Conservation (phyloP, 1,140 invertebrate genomes). For the Macrosteles quadrilineatus region DNA sequence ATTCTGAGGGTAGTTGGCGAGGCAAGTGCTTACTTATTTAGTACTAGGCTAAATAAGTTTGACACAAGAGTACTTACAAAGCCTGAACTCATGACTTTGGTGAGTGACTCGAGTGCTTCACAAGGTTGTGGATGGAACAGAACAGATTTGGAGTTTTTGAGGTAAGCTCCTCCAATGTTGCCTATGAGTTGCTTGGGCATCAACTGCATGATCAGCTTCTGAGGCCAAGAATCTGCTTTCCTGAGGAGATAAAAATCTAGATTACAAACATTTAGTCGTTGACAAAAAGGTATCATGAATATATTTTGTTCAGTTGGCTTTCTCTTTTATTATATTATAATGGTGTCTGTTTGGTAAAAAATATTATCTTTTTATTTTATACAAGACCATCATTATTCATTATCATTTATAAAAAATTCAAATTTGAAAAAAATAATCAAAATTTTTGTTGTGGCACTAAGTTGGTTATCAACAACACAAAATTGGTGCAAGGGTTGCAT, state of each 20-base stretch:
- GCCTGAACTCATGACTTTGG: conserved; percentile 87
- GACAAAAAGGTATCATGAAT: background rate
- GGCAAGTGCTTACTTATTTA: too few species aligned
- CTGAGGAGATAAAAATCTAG: conserved; percentile 49
- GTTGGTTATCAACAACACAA: background rate
- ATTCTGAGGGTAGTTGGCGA: too few species aligned
- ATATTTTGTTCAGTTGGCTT: too few species aligned
- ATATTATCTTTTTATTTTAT: too few species aligned
- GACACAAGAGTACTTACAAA: conserved; percentile 91
- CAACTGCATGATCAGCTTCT: conserved; percentile 88
- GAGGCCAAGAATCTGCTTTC: conserved; percentile 90
- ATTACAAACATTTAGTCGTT: too few species aligned
- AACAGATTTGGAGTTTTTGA: conserved; percentile 87
- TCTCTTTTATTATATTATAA: too few species aligned
- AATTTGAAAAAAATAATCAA: too few species aligned
- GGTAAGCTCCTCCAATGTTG: conserved; percentile 79
- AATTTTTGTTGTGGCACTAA: background rate
- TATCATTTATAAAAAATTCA: too few species aligned
- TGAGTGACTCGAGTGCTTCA: conserved; percentile 78
- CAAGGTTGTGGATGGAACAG: conserved; percentile 76
- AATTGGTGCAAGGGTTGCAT: background rate
- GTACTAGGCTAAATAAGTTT: too few species aligned
- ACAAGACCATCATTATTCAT: too few species aligned
- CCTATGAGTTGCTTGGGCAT: conserved; percentile 90
- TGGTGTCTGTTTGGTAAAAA: too few species aligned